Conservation (phyloP, 2,113 vertebrate species). For the Grammomys surdaster region DNA sequence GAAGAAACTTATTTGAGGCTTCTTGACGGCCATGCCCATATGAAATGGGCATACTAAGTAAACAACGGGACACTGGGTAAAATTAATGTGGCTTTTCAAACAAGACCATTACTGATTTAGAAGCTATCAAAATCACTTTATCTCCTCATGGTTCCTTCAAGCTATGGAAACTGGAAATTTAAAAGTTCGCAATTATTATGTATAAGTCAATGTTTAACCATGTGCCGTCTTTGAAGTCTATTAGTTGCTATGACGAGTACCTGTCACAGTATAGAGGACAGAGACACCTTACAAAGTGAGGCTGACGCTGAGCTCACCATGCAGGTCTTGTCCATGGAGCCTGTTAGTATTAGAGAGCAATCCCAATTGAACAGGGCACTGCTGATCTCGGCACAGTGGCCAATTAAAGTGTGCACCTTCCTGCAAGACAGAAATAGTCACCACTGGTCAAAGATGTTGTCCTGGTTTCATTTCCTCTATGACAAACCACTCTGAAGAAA, state of each 20-base stretch:
- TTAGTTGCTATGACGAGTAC: neutral
- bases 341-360: slow-evolving; percentile 92
- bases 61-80: neutral
- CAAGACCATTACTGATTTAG: neutral
- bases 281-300: neutral
- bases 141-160: neutral
- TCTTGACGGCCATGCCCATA: neutral
- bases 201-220: neutral
- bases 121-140: neutral
- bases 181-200: neutral
- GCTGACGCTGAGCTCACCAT: slow-evolving; percentile 88
- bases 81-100: neutral
- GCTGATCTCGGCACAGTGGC: slow-evolving; percentile 94
- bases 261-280: neutral
- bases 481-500: neutral
- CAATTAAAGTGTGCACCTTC: slow-evolving; percentile 89
- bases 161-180: neutral
- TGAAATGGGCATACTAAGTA: neutral
- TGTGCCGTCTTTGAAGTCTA: neutral
- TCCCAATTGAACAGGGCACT: slow-evolving; percentile 96
- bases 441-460: neutral
- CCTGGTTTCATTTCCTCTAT: neutral
- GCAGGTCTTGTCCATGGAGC: slow-evolving; percentile 96
- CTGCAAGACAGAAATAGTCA: slow-evolving; percentile 82
- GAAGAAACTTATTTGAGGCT: neutral